phyloP scores from a whole-genome alignment of 1,140 invertebrate species.

The Lutraria rhynchaena region DNA sequence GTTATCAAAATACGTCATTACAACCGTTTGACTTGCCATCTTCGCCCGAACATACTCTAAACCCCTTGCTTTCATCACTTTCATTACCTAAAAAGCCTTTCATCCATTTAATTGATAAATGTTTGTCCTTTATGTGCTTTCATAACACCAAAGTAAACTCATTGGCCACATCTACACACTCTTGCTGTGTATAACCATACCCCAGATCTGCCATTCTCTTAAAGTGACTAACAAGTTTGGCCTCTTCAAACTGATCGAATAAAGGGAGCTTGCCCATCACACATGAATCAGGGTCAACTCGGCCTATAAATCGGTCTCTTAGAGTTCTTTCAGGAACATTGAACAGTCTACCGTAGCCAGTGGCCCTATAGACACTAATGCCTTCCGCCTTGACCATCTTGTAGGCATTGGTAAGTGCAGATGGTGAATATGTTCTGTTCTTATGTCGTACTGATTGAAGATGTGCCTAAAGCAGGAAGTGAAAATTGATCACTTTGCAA shows the following conservation, averaged over 20 bases:
- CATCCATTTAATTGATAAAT: conserved; percentile 31
- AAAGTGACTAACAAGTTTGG: conserved; percentile 14
- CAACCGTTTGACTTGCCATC: background rate
- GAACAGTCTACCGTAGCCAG: background rate
- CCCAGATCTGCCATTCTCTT: conserved; percentile 2
- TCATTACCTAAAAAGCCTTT: conserved; percentile 23
- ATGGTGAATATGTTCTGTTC: conserved; percentile 22
- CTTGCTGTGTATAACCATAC: background rate
- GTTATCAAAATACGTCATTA: conserved; percentile 14
- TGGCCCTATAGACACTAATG: background rate
- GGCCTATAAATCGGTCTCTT: conserved; percentile 15
- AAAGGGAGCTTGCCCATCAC: conserved; percentile 5
- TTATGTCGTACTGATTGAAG: background rate
- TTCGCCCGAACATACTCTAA: conserved; percentile 27
- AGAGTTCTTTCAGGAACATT: conserved; percentile 22
- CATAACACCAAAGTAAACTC: background rate
- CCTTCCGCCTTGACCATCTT: background rate
- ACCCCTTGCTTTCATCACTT: background rate
- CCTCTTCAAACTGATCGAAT: conserved; percentile 20
- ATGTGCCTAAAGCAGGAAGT: conserved; percentile 1
- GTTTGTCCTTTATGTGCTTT: background rate
- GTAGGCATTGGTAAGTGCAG: conserved; percentile 6
- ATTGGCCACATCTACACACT: background rate
- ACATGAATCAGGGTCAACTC: background rate
- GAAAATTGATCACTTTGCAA: no score